phyloP scores from a whole-genome alignment of 92 coral and sea anemone species.

The Desmophyllum pertusum region DNA sequence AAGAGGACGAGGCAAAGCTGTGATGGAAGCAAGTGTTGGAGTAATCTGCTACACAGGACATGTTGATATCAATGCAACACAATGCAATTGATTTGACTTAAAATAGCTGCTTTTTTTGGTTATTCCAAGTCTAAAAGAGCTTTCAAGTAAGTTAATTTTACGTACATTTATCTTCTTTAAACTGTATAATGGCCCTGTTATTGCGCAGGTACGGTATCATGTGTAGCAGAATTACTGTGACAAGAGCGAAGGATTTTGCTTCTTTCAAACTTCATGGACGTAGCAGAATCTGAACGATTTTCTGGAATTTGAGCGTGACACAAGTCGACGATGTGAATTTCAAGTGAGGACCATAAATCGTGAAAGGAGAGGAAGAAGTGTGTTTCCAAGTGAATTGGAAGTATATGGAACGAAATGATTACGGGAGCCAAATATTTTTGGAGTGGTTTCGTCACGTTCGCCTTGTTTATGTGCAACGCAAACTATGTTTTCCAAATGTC shows the following conservation, averaged over 20 bases:
- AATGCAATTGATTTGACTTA: constrained; percentile 5
- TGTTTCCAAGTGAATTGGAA: not conserved
- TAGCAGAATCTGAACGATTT: not conserved
- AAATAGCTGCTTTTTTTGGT: constrained; percentile 1
- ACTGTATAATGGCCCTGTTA: not conserved
- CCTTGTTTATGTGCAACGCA: not conserved
- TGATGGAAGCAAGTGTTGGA: constrained; percentile 4
- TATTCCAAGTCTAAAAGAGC: not conserved
- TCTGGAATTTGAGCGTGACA: constrained; percentile 1
- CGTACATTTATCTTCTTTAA: not conserved
- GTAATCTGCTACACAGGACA: constrained; percentile 4
- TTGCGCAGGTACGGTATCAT: not conserved
- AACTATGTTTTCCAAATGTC: not conserved
- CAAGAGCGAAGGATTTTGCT: not conserved
- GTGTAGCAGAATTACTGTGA: not conserved
- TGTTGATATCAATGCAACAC: constrained; percentile 5
- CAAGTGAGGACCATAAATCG: constrained; percentile 22
- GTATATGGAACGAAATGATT: not conserved
- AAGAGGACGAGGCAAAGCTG: constrained; percentile 9
- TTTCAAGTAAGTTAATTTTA: not conserved
- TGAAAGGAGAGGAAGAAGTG: constrained; percentile 31
- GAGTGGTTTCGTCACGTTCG: not conserved
- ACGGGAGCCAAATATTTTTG: not conserved
- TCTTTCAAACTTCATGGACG: not conserved
- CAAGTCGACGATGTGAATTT: constrained; percentile 17